A percentile compares a stretch with the other conserved stretches of the same genome.
Evolutionary conservation across 1,140 invertebrate species (phyloP).

Genomic region (Hormaphis cornu): DNA sequence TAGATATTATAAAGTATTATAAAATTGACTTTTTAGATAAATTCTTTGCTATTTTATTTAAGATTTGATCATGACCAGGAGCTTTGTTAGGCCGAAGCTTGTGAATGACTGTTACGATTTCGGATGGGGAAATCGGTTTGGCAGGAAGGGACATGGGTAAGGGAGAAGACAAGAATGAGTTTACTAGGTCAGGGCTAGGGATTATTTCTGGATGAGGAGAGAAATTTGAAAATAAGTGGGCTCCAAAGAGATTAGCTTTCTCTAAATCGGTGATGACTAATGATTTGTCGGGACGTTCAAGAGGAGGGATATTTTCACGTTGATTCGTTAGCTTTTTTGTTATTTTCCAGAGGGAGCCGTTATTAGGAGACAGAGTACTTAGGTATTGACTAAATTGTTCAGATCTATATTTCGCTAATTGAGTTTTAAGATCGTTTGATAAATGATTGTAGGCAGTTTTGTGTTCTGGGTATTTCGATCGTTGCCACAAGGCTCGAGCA

Average conservation of each 20-base stretch:
- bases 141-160: neutral
- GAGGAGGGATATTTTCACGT: neutral
- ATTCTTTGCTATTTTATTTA: neutral
- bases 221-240: neutral
- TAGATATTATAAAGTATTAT: neutral
- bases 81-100: neutral
- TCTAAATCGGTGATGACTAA: neutral
- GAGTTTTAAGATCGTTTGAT: neutral
- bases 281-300: neutral
- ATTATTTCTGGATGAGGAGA: neutral
- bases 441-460: neutral
- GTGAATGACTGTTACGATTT: neutral
- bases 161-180: neutral
- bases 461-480: neutral
- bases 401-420: neutral
- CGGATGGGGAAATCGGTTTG: neutral
- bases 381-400: neutral
- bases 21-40: conserved; percentile 23
- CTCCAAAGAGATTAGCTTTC: neutral
- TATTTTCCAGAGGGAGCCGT: neutral
- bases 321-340: neutral
- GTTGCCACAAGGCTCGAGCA: neutral
- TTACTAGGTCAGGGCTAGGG: neutral
- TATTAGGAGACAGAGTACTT: neutral
- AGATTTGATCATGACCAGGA: conserved; percentile 17